Evolutionary conservation across 2,888 invertebrate genomes (phyloP), one percentile per base, ranked within the genome.

Genomic region (Mesorhabditis sp.): DNA sequence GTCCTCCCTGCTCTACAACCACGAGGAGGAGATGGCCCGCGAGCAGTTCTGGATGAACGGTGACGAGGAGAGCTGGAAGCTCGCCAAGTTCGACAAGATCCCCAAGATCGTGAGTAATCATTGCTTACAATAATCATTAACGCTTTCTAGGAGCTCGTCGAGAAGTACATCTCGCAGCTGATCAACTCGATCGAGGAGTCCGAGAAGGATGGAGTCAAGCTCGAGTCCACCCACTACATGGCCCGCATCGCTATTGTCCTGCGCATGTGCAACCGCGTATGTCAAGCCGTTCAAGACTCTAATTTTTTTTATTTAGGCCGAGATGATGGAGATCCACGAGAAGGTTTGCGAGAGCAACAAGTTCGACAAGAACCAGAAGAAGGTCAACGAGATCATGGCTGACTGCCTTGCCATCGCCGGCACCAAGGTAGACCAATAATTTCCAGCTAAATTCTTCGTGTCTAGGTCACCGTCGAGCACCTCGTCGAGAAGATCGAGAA

Each of bases 221-320:
- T 73, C 61, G 76, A 76, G 67, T 67, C 43, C 65, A 66, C 62
- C 66, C 73, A 62, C 65, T 66, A 76, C 43, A 70, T 82, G 67
- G 76, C 76, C 67, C 74, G 79, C 68, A 76, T 84, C 62, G 83
- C 84, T 71, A 74, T 77, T 65, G 65, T 82, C 42, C 72, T 79
- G 65, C 76, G 80, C 61, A 61, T 75, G 65, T 72, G 76, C 75
- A 77, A 75, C 69, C 75, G 77, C 72, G 74, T 64, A n/a, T 13
- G 62, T 70, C 44, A 67, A 50, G 7, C n/a, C 1, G 7, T 10
- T 50, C n/a, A 50, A 50, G 1, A 50, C 58, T 50, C 2, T n/a
- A 2, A 50, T 50, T 28, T 28, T 28, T 28, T 28, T 28, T 28
- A 28, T 50, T 50, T 50, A 50, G 58, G 68, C 65, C 64, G 69